phyloP scores from a whole-genome alignment of 2,113 vertebrate species.

The Prionailurus bengalensis region DNA sequence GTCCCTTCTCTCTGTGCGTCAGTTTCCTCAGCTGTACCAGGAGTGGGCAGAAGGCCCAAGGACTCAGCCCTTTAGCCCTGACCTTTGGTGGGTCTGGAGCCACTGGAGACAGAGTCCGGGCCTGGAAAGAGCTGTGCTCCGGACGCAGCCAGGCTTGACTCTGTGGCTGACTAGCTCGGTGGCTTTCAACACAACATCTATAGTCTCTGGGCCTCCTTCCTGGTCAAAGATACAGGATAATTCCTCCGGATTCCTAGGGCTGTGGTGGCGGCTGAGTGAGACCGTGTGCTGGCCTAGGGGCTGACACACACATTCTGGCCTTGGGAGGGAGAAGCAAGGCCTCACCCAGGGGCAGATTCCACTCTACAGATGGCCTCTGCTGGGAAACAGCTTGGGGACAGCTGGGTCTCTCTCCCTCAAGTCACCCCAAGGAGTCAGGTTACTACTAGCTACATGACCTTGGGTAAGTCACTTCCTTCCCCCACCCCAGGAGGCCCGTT shows the following conservation, averaged over 20 bases:
- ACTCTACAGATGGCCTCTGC: neutral
- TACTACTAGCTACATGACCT: constrained; percentile 57
- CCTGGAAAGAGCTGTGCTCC: neutral
- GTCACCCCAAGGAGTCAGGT: neutral
- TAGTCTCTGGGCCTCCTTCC: constrained; percentile 49
- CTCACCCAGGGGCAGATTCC: constrained; percentile 34
- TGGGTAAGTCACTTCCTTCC: constrained; percentile 73
- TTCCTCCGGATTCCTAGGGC: neutral
- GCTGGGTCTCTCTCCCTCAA: constrained; percentile 8
- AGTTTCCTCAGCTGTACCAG: neutral
- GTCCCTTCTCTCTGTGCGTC: neutral
- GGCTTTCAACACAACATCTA: constrained; percentile 37
- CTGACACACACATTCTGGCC: neutral
- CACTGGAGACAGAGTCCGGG: neutral
- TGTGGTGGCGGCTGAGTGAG: neutral
- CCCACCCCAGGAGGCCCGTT: neutral
- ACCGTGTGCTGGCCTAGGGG: neutral
- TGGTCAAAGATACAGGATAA: neutral
- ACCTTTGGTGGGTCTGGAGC: neutral
- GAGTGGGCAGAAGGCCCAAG: neutral
- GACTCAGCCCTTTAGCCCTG: neutral
- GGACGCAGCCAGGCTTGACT: neutral
- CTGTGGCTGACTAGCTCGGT: neutral
- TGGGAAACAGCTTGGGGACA: neutral
- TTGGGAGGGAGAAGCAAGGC: neutral